phyloP scores from a whole-genome alignment of 2,888 invertebrate genomes.

The Apeira syringaria region DNA sequence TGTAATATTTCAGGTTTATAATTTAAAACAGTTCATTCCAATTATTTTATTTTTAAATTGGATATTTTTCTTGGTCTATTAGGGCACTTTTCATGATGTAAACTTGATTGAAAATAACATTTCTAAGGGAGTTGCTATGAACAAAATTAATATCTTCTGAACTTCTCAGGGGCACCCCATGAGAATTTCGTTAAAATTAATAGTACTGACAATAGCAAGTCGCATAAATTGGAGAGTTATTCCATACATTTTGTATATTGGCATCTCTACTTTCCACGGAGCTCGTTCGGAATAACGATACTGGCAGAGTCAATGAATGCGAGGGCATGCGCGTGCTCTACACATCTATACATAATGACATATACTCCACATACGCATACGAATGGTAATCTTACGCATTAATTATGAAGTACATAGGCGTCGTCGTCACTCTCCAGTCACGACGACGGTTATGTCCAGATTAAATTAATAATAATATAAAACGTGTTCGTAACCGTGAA shows the following conservation, averaged over 20 bases:
- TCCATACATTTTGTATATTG: slow-evolving; percentile 24
- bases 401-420: background rate
- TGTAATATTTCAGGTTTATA: too few species aligned
- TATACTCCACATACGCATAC: slow-evolving; percentile 14
- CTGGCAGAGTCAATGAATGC: slow-evolving; percentile 19
- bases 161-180: too few species aligned
- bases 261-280: slow-evolving; percentile 23
- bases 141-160: too few species aligned
- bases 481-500: too few species aligned
- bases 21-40: too few species aligned
- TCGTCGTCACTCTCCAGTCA: background rate
- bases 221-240: slow-evolving; percentile 1
- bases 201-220: background rate
- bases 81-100: too few species aligned
- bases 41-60: too few species aligned
- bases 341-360: slow-evolving; percentile 1
- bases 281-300: slow-evolving; percentile 23
- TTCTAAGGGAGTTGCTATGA: too few species aligned
- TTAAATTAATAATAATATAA: too few species aligned
- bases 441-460: background rate
- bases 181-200: background rate
- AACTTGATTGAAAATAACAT: too few species aligned
- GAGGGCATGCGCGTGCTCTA: slow-evolving; percentile 17
- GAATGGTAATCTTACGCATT: slow-evolving; percentile 6
- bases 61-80: too few species aligned